Conservation (phyloP, 2,888 invertebrate species). For the Mystacides longicornis region DNA sequence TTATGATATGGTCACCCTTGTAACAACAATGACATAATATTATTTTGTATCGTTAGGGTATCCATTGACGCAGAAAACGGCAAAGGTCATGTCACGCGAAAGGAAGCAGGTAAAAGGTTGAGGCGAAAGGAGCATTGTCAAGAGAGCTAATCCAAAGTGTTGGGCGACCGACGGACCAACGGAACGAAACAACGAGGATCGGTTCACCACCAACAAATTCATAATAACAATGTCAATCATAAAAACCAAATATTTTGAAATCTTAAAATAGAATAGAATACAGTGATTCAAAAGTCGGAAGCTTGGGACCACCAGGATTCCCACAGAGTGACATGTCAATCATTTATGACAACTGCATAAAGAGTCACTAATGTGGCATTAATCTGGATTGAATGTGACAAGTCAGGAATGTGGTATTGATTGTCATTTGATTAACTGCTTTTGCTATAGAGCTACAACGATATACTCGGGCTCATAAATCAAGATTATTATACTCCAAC, state of each 20-base stretch:
- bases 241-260: neutral
- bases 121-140: neutral
- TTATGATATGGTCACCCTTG: neutral
- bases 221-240: neutral
- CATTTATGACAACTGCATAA: too few relatives aligned
- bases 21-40: neutral
- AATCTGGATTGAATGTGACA: too few relatives aligned
- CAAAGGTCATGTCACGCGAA: constrained; percentile 23
- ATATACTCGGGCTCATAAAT: too few relatives aligned
- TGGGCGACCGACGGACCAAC: neutral
- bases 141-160: neutral
- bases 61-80: constrained; percentile 23
- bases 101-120: constrained; percentile 11
- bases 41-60: constrained; percentile 10
- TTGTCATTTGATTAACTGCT: too few relatives aligned
- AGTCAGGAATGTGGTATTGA: too few relatives aligned
- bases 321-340: neutral
- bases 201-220: neutral
- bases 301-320: neutral
- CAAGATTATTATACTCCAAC: too few relatives aligned
- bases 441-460: too few relatives aligned
- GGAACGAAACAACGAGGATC: neutral
- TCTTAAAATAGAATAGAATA: neutral
- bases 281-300: neutral
- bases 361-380: too few relatives aligned